Percentiles rank a stretch among this genome's conserved stretches.
Evolutionary conservation across 2,797 vertebrate genomes (phyloP).

Genomic region (Apogon talboti): DNA sequence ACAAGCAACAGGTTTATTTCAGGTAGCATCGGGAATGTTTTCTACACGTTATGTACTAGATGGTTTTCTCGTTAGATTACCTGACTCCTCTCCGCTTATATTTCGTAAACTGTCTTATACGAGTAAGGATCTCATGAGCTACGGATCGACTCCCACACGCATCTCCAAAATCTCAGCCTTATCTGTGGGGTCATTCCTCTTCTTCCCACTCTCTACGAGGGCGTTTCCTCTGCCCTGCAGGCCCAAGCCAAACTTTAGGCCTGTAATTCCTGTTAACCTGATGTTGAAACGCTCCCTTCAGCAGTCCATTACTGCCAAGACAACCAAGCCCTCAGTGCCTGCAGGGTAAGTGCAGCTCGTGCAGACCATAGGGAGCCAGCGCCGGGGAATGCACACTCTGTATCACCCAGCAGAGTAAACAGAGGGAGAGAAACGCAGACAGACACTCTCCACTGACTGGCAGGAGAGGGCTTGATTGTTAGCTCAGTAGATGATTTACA

Average conservation of each 20-base stretch:
- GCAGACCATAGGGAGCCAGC: conserved; percentile 76
- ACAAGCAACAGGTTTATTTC: conserved; percentile 29
- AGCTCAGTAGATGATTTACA: conserved; percentile 79
- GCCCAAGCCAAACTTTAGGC: conserved; percentile 60
- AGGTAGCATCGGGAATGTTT: conserved; percentile 38
- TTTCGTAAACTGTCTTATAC: conserved; percentile 38
- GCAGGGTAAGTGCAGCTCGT: conserved; percentile 69
- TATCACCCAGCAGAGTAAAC: conserved; percentile 77
- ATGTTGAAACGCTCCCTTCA: conserved; percentile 82
- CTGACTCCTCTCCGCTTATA: conserved; percentile 30
- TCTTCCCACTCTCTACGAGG: conserved; percentile 72
- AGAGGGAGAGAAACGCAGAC: conserved; percentile 63
- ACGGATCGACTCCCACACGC: conserved; percentile 42
- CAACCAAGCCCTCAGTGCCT: conserved; percentile 75
- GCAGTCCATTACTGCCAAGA: conserved; percentile 81
- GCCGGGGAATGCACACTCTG: conserved; percentile 68
- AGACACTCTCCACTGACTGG: conserved; percentile 65
- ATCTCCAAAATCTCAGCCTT: conserved; percentile 48
- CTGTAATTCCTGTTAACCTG: conserved; percentile 83
- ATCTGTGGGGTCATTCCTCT: conserved; percentile 70
- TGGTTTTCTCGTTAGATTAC: conserved; percentile 34
- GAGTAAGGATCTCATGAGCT: conserved; percentile 30
- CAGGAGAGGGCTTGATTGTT: conserved; percentile 73
- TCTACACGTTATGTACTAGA: conserved; percentile 17
- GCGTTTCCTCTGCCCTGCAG: conserved; percentile 76